Evolutionary conservation across 2,888 invertebrate genomes (phyloP).

Genomic region (Zhuqinia jingwanae): DNA sequence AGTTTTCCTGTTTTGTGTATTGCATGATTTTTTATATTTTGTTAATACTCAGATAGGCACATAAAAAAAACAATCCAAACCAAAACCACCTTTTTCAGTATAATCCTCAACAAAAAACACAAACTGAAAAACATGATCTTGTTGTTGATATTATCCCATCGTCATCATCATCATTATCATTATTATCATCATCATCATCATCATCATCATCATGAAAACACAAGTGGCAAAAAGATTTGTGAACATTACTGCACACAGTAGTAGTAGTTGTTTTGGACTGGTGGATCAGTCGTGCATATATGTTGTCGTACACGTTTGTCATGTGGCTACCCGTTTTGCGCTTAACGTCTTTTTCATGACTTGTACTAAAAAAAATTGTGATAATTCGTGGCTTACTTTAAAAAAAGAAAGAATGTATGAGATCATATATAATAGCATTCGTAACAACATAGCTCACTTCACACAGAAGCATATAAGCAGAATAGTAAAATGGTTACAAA

Average conservation of each 20-base stretch:
- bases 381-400: conserved; percentile 50
- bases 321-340: conserved; percentile 61
- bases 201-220: conserved; percentile 33
- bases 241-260: neutral
- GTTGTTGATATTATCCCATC: neutral
- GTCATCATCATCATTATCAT: neutral
- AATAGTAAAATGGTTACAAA: neutral
- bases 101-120: neutral
- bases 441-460: neutral
- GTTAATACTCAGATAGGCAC: conserved; percentile 31
- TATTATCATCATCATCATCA: neutral
- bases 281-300: neutral
- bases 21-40: neutral
- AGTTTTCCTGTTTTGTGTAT: neutral
- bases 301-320: conserved; percentile 60
- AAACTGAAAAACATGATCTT: conserved; percentile 44
- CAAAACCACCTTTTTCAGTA: conserved; percentile 41
- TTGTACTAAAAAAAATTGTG: conserved; percentile 49
- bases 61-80: neutral
- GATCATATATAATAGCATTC: conserved; percentile 28
- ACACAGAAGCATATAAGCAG: neutral
- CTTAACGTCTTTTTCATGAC: conserved; percentile 70
- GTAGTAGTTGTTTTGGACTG: conserved; percentile 4
- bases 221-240: conserved; percentile 50
- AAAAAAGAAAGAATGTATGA: conserved; percentile 26